phyloP scores from a whole-genome alignment of 2,888 invertebrate genomes.

The Andrena chrysosceles region DNA sequence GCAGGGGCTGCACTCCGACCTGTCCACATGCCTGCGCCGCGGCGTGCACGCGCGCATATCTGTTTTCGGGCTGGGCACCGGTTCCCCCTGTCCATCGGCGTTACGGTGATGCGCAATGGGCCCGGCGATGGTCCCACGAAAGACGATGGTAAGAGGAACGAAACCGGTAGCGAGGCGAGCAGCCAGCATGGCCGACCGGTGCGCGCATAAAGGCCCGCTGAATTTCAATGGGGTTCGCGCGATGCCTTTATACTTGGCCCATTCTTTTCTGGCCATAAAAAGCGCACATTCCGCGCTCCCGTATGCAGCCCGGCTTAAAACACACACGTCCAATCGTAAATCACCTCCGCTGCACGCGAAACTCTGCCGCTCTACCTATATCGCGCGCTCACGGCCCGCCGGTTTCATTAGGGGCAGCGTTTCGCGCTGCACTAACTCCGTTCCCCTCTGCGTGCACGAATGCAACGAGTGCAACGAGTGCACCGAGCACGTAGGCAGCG shows the following conservation, averaged over 20 bases:
- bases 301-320: constrained; percentile 76
- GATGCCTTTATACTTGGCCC: constrained; percentile 77
- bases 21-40: constrained; percentile 58
- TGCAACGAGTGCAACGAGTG: constrained; percentile 43
- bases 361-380: constrained; percentile 49
- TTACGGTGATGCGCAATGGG: constrained; percentile 77
- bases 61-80: constrained; percentile 56
- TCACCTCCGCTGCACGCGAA: constrained; percentile 72
- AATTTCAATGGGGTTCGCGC: constrained; percentile 77
- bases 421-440: constrained; percentile 25
- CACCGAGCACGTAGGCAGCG: constrained; percentile 21
- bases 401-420: constrained; percentile 59
- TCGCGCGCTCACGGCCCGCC: constrained; percentile 32
- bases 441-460: constrained; percentile 19
- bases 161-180: constrained; percentile 49
- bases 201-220: constrained; percentile 75
- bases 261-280: constrained; percentile 79
- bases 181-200: constrained; percentile 51
- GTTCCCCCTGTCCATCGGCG: constrained; percentile 69
- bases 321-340: constrained; percentile 77
- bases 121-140: constrained; percentile 73
- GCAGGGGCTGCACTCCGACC: constrained; percentile 58
- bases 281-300: constrained; percentile 77
- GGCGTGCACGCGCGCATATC: constrained; percentile 58
- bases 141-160: constrained; percentile 48